Evolutionary conservation across 2,113 vertebrate genomes (phyloP).

Genomic region (Ailurus styani): DNA sequence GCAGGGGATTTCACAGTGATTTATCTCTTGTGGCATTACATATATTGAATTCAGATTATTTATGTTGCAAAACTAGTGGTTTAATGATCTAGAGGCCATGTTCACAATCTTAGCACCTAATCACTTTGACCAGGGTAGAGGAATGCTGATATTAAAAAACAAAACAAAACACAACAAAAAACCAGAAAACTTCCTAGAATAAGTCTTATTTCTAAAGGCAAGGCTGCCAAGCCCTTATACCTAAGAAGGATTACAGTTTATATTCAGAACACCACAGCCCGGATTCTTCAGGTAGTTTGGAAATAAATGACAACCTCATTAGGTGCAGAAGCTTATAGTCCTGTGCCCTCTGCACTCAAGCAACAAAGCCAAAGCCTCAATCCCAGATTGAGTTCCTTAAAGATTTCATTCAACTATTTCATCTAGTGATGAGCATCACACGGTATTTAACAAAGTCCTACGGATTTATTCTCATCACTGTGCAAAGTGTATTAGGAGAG

Average conservation of each 20-base stretch:
- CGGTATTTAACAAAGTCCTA: background rate
- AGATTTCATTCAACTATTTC: background rate
- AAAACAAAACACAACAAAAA: background rate
- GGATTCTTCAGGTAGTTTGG: background rate
- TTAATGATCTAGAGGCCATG: constrained; percentile 1
- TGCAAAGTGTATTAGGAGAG: background rate
- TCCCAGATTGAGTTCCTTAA: background rate
- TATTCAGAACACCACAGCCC: background rate
- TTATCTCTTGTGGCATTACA: background rate
- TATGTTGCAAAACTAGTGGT: background rate
- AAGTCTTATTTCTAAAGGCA: background rate
- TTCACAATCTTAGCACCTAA: background rate
- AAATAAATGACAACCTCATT: constrained; percentile 7
- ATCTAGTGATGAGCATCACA: background rate
- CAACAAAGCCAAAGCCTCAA: background rate
- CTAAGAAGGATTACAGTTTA: background rate
- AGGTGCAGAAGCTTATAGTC: background rate
- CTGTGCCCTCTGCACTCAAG: background rate
- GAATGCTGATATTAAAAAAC: background rate
- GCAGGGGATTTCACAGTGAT: background rate
- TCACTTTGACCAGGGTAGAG: background rate
- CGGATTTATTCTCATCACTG: background rate
- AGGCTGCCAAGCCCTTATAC: background rate
- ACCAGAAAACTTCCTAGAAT: background rate
- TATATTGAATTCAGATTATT: constrained; percentile 31